These are phyloP conservation scores for Macropodus opercularis DNA, from an alignment of 2,797 vertebrate species.

Conservation along the genomic window DNA sequence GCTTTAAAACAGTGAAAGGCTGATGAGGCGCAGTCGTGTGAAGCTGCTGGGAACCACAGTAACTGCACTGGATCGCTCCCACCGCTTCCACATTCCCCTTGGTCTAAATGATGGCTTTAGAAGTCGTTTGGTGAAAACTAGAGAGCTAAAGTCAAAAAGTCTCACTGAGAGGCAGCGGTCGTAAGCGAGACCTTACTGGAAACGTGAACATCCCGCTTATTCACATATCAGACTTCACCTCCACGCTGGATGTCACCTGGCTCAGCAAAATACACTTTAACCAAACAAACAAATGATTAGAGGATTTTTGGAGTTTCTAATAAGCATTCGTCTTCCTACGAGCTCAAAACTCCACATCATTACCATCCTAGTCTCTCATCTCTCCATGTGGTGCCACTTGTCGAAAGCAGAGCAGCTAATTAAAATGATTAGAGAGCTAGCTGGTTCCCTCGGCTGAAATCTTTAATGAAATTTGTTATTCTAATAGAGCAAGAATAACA, in stretches of 20 bases:
- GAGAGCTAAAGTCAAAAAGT: conserved; percentile 30
- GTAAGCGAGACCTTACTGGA: conserved; percentile 12
- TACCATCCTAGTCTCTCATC: conserved; percentile 22
- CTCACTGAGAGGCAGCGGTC: neutral
- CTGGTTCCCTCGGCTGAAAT: conserved; percentile 35
- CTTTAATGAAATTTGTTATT: conserved; percentile 72
- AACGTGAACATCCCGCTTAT: no score
- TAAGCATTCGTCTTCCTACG: neutral
- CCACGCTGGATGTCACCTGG: conserved; percentile 1
- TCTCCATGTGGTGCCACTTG: conserved; percentile 30
- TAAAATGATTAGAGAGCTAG: conserved; percentile 67
- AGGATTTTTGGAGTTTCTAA: conserved; percentile 14
- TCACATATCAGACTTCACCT: no score
- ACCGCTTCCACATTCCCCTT: conserved; percentile 17
- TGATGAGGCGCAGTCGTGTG: conserved; percentile 13
- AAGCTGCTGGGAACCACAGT: conserved; percentile 16
- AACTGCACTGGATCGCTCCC: conserved; percentile 10
- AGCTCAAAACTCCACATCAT: conserved; percentile 26
- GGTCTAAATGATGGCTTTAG: neutral
- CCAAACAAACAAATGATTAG: conserved; percentile 17
- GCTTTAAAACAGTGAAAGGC: neutral
- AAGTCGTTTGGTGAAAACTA: conserved; percentile 7
- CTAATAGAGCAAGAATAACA: conserved; percentile 55
- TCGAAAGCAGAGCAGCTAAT: conserved; percentile 55
- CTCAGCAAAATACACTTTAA: conserved; percentile 10